Base-by-base conservation (phyloP, 2,797 vertebrate genomes). In the Leptatherina wallacei region DNA sequence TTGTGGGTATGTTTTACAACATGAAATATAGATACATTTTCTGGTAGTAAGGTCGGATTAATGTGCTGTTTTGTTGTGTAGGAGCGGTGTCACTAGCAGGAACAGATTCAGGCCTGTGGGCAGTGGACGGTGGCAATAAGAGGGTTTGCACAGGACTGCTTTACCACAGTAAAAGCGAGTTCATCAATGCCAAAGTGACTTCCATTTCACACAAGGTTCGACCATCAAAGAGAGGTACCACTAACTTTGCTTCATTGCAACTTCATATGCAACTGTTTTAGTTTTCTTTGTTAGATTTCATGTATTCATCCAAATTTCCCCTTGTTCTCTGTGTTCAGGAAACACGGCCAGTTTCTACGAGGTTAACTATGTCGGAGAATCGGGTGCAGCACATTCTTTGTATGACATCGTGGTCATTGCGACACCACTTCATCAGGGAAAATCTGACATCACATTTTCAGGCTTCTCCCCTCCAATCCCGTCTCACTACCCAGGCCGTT, bases 401-500 rank as follows among this genome's bases (percentile, higher is more conserved):
- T 99, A 99, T 0, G 96, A 99, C 83, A 95, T 99, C 0, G 91
- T 99, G 0, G 1, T 99, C 3, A 89, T 99, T 12, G 97, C 97
- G 0, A 92, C 96, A 0, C 97, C 98, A 0, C 87, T 98, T 20
- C 94, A 95, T 85, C 94, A 59, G 66, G 95, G 85, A 14, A 88
- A 95, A 65, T 95, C 96, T 7, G 91, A 96, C 85, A 96, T 99
- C 81, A 70, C 84, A 68, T 99, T 99, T 88, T 88, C 84, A 0
- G 96, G 95, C 75, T 96, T 99, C 27, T 77, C 95, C 24, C 96
- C 96, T 13, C 90, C 95, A 0, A 61, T 98, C 58, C 91, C 91
- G 0, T 91, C 94, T 0, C 92, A 95, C 35, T 96, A 96, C 76
- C 90, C 94, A 0, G 93, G 92, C 0, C 90, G 80, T 1, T 98